phyloP scores from a whole-genome alignment of 2,113 vertebrate genomes.

The Solea senegalensis region DNA sequence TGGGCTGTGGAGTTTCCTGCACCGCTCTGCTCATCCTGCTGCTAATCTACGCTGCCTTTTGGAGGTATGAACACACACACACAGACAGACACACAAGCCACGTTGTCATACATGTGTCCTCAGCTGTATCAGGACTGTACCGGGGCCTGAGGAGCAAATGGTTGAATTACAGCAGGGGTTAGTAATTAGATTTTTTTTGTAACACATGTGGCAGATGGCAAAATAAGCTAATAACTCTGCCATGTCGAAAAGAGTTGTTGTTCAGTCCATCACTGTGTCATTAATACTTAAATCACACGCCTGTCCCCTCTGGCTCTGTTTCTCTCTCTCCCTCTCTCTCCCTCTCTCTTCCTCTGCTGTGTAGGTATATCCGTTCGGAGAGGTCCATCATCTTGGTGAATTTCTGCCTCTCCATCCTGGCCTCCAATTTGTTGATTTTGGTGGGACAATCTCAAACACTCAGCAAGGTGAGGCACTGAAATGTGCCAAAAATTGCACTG shows the following conservation, averaged over 20 bases:
- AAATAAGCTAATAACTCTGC: slow-evolving; percentile 56
- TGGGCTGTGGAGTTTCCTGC: slow-evolving; percentile 95
- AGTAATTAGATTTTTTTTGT: slow-evolving; percentile 40
- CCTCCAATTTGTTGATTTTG: slow-evolving; percentile 96
- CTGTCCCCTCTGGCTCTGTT: slow-evolving; percentile 7
- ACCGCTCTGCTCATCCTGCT: slow-evolving; percentile 93
- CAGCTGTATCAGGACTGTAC: slow-evolving; percentile 48
- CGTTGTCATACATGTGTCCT: not conserved
- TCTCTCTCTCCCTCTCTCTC: not conserved
- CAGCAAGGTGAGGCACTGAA: slow-evolving; percentile 87
- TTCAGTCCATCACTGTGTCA: slow-evolving; percentile 41
- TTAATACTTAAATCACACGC: slow-evolving; percentile 13
- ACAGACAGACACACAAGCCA: not conserved
- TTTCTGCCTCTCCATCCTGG: slow-evolving; percentile 97
- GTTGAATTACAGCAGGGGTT: slow-evolving; percentile 45
- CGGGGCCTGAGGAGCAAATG: slow-evolving; percentile 71
- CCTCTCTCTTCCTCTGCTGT: slow-evolving; percentile 1
- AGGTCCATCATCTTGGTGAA: slow-evolving; percentile 98
- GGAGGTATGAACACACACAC: slow-evolving; percentile 85
- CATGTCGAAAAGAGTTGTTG: slow-evolving; percentile 30
- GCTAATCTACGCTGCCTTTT: slow-evolving; percentile 96
- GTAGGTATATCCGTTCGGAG: slow-evolving; percentile 95
- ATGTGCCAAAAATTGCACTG: not conserved
- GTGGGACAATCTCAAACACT: slow-evolving; percentile 98
- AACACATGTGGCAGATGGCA: slow-evolving; percentile 61